A percentile compares a stretch with the other conserved stretches of the same genome.
phyloP scores from a whole-genome alignment of 1,140 invertebrate genomes.

The Chymomyza costata region DNA sequence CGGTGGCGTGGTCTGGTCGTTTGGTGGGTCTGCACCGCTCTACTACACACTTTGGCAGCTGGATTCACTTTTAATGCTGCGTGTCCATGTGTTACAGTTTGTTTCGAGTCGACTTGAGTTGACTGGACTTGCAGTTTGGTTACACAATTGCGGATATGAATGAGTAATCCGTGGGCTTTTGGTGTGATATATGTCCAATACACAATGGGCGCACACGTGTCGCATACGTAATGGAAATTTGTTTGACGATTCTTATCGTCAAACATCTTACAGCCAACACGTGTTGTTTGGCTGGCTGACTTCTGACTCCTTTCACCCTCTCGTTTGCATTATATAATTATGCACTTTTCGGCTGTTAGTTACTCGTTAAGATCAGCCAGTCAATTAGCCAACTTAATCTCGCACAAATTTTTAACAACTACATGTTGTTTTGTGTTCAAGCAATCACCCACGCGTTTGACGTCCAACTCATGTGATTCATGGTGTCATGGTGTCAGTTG shows the following conservation, averaged over 20 bases:
- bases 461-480: slow-evolving; percentile 44
- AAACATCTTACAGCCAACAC: slow-evolving; percentile 24
- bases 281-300: slow-evolving; percentile 28
- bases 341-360: no score
- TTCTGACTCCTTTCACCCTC: background rate
- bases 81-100: slow-evolving; percentile 21
- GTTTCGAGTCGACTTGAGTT: background rate
- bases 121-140: slow-evolving; percentile 18
- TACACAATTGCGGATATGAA: slow-evolving; percentile 72
- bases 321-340: background rate
- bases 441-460: slow-evolving; percentile 46
- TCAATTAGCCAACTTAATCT: slow-evolving; percentile 66
- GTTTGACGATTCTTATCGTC: slow-evolving; percentile 65
- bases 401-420: slow-evolving; percentile 65
- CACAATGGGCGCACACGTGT: slow-evolving; percentile 65
- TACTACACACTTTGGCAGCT: slow-evolving; percentile 22
- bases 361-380: slow-evolving; percentile 35
- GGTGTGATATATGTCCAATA: slow-evolving; percentile 65
- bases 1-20: slow-evolving; percentile 26
- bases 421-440: slow-evolving; percentile 53
- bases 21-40: background rate
- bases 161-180: slow-evolving; percentile 72
- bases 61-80: slow-evolving; percentile 72
- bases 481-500: slow-evolving; percentile 45
- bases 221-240: slow-evolving; percentile 66